Evolutionary conservation across 2,113 vertebrate genomes (phyloP), one percentile per base, ranked within the genome.

Genomic region (Lagenorhynchus albirostris): DNA sequence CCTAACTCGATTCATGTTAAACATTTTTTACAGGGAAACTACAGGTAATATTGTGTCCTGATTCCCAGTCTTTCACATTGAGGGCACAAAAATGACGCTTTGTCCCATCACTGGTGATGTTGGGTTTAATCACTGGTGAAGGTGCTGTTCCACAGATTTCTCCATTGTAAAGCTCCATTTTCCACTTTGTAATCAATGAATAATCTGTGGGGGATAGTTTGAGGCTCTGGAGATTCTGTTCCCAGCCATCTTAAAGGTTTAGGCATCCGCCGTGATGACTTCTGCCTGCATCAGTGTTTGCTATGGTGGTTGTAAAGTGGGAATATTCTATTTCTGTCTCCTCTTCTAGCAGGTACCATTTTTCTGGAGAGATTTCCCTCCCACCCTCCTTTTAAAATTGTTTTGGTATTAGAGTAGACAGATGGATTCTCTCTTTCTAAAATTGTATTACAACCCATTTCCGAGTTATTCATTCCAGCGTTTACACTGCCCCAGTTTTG

Each of bases 201-300:
- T 58, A 9, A 33, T 21, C 8, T 3, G 10, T 6, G 31, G 17
- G 1, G 2, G 1, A 7, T 1, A 2, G 53, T n/a, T 14, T 1
- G 62, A 31, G 58, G 36, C 60, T 47, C 26, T 41, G 47, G 74
- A 17, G 38, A 15, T 17, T 41, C 26, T 47, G 36, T 8, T 14
- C 15, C 63, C 65, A 71, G 5, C 41, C 1, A 8, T 1, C 58
- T 79, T 18, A 36, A 41, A 26, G 6, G 9, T 8, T n/a, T 62
- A 14, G 1, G 23, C 36, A 2, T 7, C 60, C 13, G 4, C 26
- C 8, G 41, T 41, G 55, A 4, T 31, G 26, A 8, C 3, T 33
- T 65, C 20, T 31, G 10, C 68, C 60, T 84, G 38, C 26, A 0
- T 13, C 1, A 0, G 0, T 15, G 25, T 4, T 21, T 9, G n/a